Conservation (phyloP, 2,888 invertebrate genomes). For the Lycia hirtaria region DNA sequence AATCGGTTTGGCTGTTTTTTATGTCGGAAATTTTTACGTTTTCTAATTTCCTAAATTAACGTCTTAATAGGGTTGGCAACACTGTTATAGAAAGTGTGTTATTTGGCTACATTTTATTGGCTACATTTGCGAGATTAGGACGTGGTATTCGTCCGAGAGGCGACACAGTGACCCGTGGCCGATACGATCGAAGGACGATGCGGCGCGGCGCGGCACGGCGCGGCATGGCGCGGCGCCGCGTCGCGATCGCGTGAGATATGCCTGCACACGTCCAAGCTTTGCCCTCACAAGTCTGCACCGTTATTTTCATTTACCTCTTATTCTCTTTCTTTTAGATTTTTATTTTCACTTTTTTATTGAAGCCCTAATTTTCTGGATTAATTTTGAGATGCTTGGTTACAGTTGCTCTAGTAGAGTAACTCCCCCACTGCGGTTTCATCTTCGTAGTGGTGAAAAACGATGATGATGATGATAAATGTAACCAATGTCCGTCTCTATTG, state of each 20-base stretch:
- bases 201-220: slow-evolving; percentile 20
- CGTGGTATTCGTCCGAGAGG: slow-evolving; percentile 55
- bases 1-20: no score
- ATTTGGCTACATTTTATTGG: slow-evolving; percentile 53
- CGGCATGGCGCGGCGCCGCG: slow-evolving; percentile 31
- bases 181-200: slow-evolving; percentile 61
- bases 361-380: not conserved
- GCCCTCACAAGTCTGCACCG: slow-evolving; percentile 60
- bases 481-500: no score
- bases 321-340: slow-evolving; percentile 26
- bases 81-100: slow-evolving; percentile 53
- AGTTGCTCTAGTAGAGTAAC: no score
- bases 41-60: no score
- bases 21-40: no score
- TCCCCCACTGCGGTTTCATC: no score
- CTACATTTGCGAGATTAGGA: slow-evolving; percentile 57
- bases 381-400: no score
- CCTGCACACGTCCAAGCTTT: slow-evolving; percentile 61
- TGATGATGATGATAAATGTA: no score
- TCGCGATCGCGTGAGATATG: slow-evolving; percentile 74
- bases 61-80: no score
- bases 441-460: no score
- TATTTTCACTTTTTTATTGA: slow-evolving; percentile 1
- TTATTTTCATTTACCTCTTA: slow-evolving; percentile 59
- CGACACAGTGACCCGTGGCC: slow-evolving; percentile 66